Evolutionary conservation across 2,113 vertebrate species (phyloP).

Genomic region (Lipotes vexillifer): DNA sequence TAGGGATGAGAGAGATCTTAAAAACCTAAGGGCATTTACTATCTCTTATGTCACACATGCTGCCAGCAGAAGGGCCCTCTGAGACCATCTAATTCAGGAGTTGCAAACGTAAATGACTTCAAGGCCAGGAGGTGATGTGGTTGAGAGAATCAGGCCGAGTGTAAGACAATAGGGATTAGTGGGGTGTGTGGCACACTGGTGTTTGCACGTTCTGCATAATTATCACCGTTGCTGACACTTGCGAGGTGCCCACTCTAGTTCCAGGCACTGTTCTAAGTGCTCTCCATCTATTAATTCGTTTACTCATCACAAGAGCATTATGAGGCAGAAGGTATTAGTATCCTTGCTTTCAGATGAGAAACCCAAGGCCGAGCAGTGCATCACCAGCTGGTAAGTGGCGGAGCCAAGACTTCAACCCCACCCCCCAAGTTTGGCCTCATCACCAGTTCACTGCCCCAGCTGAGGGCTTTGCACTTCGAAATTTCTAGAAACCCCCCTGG

Average conservation of each 20-base stretch:
- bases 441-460: not conserved
- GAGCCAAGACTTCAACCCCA: not conserved
- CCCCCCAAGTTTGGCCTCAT: not conserved
- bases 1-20: not conserved
- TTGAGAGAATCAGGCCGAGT: not conserved
- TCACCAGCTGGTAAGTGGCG: not conserved
- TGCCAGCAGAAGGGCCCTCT: not conserved
- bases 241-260: no score
- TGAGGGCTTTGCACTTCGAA: not conserved
- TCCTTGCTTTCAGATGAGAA: not conserved
- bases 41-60: not conserved
- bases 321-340: not conserved
- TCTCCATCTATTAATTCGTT: not conserved
- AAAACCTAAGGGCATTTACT: not conserved
- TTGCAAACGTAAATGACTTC: not conserved
- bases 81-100: not conserved
- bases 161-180: not conserved
- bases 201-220: accelerated
- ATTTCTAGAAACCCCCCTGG: not conserved
- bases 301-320: not conserved
- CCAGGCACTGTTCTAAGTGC: not conserved
- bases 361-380: not conserved
- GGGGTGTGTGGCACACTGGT: not conserved
- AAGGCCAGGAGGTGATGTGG: not conserved
- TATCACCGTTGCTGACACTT: not conserved